phyloP scores from a whole-genome alignment of 2,888 invertebrate genomes.

The Scaptomyza parva region DNA sequence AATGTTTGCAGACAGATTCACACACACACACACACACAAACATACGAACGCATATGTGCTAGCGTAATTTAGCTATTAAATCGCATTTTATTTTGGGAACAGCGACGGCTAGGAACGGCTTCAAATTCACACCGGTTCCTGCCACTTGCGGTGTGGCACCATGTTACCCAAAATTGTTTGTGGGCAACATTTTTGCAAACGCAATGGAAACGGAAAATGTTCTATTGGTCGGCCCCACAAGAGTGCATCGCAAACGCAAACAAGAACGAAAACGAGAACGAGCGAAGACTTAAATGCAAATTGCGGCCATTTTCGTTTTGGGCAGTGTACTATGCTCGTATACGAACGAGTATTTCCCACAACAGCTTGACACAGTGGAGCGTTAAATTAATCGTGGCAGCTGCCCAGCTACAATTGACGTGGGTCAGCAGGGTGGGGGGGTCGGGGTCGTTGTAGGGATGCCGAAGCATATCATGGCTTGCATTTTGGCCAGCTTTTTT shows the following conservation, averaged over 20 bases:
- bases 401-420: conserved; percentile 30
- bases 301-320: conserved; percentile 25
- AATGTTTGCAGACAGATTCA: conserved; percentile 40
- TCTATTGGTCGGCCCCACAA: conserved; percentile 67
- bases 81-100: conserved; percentile 62
- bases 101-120: conserved; percentile 18
- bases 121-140: conserved; percentile 51
- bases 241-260: conserved; percentile 41
- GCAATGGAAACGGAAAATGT: conserved; percentile 77
- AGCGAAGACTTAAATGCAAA: conserved; percentile 27
- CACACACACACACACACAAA: conserved; percentile 2
- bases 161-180: conserved; percentile 11
- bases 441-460: conserved; percentile 1
- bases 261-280: background rate
- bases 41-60: conserved; percentile 4
- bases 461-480: conserved; percentile 9
- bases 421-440: background rate
- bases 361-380: conserved; percentile 81
- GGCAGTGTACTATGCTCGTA: conserved; percentile 36
- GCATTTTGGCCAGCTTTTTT: conserved; percentile 37
- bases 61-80: conserved; percentile 81
- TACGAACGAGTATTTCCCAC: conserved; percentile 31
- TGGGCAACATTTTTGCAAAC: conserved; percentile 65
- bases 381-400: conserved; percentile 83
- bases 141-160: conserved; percentile 60